Evolutionary conservation across 2,888 invertebrate species (phyloP).

Genomic region (Pachliopta kotzebuea): DNA sequence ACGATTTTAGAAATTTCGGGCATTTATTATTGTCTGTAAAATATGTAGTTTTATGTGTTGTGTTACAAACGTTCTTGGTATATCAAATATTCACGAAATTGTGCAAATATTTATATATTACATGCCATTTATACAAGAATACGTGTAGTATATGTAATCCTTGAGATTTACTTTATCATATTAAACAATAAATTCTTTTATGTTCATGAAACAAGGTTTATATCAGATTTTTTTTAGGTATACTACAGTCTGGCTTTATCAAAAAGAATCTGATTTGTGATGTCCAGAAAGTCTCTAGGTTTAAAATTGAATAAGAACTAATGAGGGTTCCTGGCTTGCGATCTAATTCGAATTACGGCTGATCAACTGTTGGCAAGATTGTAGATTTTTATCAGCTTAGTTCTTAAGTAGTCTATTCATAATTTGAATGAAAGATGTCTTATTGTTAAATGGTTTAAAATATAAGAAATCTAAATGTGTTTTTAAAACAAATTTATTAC

Average conservation of each 20-base stretch:
- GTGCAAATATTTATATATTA: background rate
- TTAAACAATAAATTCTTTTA: too few relatives aligned
- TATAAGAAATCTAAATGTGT: background rate
- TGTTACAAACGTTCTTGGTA: background rate
- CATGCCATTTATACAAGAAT: background rate
- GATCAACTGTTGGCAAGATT: constrained; percentile 13
- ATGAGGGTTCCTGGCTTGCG: constrained; percentile 35
- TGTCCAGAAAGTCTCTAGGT: constrained; percentile 34
- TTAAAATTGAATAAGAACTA: constrained; percentile 49
- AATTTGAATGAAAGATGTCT: background rate
- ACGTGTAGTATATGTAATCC: too few relatives aligned
- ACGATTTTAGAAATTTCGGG: constrained; percentile 43
- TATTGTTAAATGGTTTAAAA: background rate
- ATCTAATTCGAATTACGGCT: constrained; percentile 32
- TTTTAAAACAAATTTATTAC: background rate
- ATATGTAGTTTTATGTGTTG: constrained; percentile 28
- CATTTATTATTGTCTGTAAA: constrained; percentile 42
- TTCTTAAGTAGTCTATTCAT: background rate
- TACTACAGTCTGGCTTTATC: constrained; percentile 6
- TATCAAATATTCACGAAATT: background rate
- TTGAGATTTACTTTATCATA: too few relatives aligned
- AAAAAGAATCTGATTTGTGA: constrained; percentile 31
- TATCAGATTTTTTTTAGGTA: background rate
- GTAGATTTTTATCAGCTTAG: background rate
- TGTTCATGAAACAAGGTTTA: too few relatives aligned